Evolutionary conservation across 1,140 invertebrate genomes (phyloP), one percentile per base, ranked within the genome.

Genomic region (Teleopsis dalmanni): DNA sequence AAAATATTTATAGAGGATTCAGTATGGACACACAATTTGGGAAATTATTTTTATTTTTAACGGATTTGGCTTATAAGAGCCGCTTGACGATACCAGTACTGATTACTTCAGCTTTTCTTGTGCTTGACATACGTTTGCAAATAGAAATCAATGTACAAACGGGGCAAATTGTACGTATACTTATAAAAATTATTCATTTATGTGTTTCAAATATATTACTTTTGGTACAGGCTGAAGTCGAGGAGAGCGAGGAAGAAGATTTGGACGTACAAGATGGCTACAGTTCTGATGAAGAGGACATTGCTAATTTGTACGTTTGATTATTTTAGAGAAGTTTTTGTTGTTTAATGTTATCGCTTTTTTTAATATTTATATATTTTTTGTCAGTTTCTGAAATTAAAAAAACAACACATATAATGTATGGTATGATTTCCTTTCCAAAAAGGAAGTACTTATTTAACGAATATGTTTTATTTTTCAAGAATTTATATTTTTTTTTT

Each of bases 101-200:
- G 16, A 71, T 76, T 18, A 72, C 72, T 6, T 68, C 75, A 29
- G 70, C 65, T 19, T 76, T 76, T 53, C 65, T 76, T 51, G 63
- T 70, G 0, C 68, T 76, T 54, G 74, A 76, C 49, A 71, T 76
- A 10, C 62, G 75, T 18, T 64, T 76, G 56, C 74, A 76, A 51
- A 68, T 76, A 11, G 74, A 76, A 53, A 73, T 76, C 19, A 75
- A 75, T 37, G 69, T 76, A 37, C 71, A 76, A 33, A 58, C 68
- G n/a, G 67, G 65, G 2, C 68, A 65, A 41, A 52, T 71, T 47
- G 57, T 68, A 47, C 10, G 55, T 47, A 14, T 29, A 49, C 29
- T 23, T 33, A 14, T 3, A 8, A 3, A 19, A 25, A 18, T 38
- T 23, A 26, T 23, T 26, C 10, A n/a, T 22, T 16, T 6, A 29